Evolutionary conservation across 2,888 invertebrate species (phyloP).

Genomic region (Apantesis nais): DNA sequence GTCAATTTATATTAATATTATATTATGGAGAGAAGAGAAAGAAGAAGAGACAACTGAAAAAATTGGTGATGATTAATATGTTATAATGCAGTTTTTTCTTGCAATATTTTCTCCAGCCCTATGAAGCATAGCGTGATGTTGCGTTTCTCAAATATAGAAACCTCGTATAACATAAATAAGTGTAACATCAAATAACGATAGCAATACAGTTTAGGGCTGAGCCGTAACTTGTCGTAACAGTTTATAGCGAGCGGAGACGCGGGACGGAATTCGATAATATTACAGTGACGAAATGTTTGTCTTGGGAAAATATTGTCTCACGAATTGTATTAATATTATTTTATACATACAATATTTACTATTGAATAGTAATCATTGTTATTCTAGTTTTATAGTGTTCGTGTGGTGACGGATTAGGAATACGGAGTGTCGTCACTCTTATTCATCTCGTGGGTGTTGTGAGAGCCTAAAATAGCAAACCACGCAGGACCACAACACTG

Average conservation of each 20-base stretch:
- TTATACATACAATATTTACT: neutral
- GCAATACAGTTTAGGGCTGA: constrained; percentile 16
- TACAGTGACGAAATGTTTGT: constrained; percentile 29
- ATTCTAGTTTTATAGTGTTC: neutral
- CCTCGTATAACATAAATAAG: constrained; percentile 16
- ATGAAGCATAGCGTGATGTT: neutral
- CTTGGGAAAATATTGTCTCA: neutral
- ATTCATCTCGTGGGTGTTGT: too few species aligned
- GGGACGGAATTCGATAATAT: constrained; percentile 33
- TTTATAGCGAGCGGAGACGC: constrained; percentile 30
- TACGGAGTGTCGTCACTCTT: too few species aligned
- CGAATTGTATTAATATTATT: neutral
- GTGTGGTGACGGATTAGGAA: too few species aligned
- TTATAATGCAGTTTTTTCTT: too few species aligned
- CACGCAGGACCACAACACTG: too few species aligned
- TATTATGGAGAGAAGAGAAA: too few species aligned
- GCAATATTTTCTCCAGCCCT: neutral
- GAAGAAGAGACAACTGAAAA: too few species aligned
- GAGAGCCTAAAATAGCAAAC: too few species aligned
- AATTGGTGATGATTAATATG: too few species aligned
- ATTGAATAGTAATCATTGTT: neutral
- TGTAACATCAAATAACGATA: constrained; percentile 27
- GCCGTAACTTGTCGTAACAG: constrained; percentile 25
- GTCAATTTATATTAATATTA: too few species aligned
- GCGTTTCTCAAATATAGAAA: constrained; percentile 1